phyloP scores from a whole-genome alignment of 2,113 vertebrate genomes.

The Artemisiospiza belli region DNA sequence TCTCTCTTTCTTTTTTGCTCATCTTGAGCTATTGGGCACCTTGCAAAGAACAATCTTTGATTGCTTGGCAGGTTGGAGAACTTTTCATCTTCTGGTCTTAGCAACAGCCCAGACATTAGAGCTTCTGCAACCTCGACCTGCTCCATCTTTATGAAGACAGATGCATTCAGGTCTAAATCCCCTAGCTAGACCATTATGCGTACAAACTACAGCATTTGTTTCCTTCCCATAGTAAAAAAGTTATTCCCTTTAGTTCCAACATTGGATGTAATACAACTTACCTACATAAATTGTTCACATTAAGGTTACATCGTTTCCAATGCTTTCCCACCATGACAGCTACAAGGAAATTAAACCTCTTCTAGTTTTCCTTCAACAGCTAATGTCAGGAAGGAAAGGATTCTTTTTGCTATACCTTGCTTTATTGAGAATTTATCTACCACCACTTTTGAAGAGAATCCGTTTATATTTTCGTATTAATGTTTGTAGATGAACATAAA shows the following conservation, averaged over 20 bases:
- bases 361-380: neutral
- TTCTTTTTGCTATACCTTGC: neutral
- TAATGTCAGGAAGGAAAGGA: neutral
- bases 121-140: fast-evolving
- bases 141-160: neutral
- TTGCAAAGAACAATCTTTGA: neutral
- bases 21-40: neutral
- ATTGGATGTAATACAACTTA: neutral
- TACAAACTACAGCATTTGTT: neutral
- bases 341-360: neutral
- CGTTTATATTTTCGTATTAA: neutral
- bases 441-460: neutral
- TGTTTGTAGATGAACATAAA: neutral
- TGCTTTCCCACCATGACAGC: neutral
- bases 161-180: neutral
- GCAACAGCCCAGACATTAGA: neutral
- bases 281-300: neutral
- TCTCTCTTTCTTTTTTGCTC: neutral
- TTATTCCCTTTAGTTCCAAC: fast-evolving
- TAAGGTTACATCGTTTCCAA: neutral
- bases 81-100: neutral
- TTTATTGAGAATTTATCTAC: neutral
- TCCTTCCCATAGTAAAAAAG: neutral
- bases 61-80: neutral
- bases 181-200: neutral